A percentile compares a stretch with the other conserved stretches of the same genome.
Evolutionary conservation across 2,888 invertebrate species (phyloP).

Genomic region (Mimumesa dahlbomi): DNA sequence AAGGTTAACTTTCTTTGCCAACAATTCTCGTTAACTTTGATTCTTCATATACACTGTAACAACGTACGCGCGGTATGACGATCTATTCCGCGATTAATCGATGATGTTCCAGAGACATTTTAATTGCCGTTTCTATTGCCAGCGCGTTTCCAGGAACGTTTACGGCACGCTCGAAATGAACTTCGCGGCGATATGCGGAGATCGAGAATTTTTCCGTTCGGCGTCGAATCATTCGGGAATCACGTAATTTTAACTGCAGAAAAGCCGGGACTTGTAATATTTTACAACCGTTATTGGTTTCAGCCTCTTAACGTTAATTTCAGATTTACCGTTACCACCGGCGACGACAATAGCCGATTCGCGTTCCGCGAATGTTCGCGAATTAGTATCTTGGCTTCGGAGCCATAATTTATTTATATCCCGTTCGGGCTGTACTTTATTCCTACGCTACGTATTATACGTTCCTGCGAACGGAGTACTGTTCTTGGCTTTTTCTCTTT

Average conservation of each 20-base stretch:
- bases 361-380: too few relatives aligned
- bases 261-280: not conserved
- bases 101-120: not conserved
- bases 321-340: constrained; percentile 8
- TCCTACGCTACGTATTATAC: too few relatives aligned
- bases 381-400: too few relatives aligned
- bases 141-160: not conserved
- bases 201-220: not conserved
- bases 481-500: too few relatives aligned
- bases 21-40: constrained; percentile 1
- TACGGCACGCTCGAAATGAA: not conserved
- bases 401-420: too few relatives aligned
- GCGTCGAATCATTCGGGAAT: not conserved
- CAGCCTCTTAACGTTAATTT: constrained; percentile 21
- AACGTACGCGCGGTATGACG: not conserved
- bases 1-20: constrained; percentile 26
- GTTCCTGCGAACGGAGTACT: too few relatives aligned
- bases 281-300: constrained; percentile 11
- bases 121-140: not conserved
- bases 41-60: not conserved
- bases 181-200: not conserved
- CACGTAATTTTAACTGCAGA: not conserved
- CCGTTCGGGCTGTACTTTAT: too few relatives aligned
- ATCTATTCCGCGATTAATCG: not conserved
- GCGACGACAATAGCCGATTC: constrained; percentile 2